Evolutionary conservation across 2,888 invertebrate species (phyloP), one percentile per base, ranked within the genome.

Genomic region (Keiferia lycopersicella): DNA sequence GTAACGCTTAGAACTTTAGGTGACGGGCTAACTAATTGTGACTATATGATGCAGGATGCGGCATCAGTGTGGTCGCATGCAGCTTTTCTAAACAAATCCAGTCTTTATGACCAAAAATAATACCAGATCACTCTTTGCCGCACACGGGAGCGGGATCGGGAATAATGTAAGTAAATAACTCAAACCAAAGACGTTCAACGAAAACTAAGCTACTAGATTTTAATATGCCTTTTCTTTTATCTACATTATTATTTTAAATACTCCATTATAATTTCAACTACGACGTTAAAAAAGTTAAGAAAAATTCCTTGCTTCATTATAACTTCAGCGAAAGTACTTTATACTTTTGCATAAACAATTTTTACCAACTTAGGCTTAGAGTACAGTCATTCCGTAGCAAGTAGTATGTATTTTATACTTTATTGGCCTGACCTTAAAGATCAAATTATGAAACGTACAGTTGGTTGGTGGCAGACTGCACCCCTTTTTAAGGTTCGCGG

Each of bases 301-400:
- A 53, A 20, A 20, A 26, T 6, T 22, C 53, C n/a, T 14, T 30
- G n/a, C 53, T 53, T 53, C 53, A 53, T 53, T 53, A 53, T 30
- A 53, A 53, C 53, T 53, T 53, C 2, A 11, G 11, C 22, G 30
- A 2, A 53, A 53, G 53, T 53, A 30, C 30, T 8, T 14, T 26
- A 1, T 30, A 30, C 53, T 53, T 53, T 53, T 53, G 0, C 8
- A 30, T 53, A 53, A 53, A 53, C n/a, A 53, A 53, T 53, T 53
- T n/a, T 53, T n/a, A 12, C 30, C 53, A 53, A 30, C 53, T 51
- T 51, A 1, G 26, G n/a, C 53, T 51, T 51, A 1, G 26, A 26
- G 20, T 51, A 51, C 22, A 51, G 20, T 22, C 51, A 1, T 18
- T 22, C 11, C 6, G 6, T n/a, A 4, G 16, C 3, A n/a, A n/a